These are phyloP conservation scores for Gopherus evgoodei DNA, from an alignment of 2,113 vertebrate genomes.

Conservation along the genomic window DNA sequence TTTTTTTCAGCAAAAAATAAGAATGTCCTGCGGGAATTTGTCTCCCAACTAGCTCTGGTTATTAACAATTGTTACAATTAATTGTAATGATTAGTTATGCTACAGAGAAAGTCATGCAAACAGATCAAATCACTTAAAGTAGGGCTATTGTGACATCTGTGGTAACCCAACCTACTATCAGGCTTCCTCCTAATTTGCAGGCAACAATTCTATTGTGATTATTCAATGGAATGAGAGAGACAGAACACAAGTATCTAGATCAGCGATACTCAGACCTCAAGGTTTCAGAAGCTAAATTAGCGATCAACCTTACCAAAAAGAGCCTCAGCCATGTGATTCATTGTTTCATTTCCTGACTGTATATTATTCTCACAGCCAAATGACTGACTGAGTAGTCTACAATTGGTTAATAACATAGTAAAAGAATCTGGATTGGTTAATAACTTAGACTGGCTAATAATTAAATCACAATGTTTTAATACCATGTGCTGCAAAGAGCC, in stretches of 20 bases:
- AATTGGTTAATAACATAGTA: no score
- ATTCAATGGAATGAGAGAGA: not conserved
- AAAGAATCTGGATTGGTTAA: no score
- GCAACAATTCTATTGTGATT: not conserved
- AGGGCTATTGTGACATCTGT: not conserved
- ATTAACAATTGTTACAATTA: not conserved
- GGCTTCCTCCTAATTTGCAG: not conserved
- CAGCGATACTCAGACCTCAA: no score
- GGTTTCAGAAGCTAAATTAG: no score
- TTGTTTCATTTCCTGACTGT: no score
- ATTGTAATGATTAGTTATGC: not conserved
- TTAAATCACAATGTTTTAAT: no score
- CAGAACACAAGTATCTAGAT: not conserved
- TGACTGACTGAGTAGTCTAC: no score
- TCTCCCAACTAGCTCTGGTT: not conserved
- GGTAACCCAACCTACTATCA: not conserved
- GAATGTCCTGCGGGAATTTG: not conserved
- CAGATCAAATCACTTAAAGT: not conserved
- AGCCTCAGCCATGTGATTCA: no score
- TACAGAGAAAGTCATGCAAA: not conserved
- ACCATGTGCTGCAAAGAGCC: no score
- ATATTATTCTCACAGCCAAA: no score
- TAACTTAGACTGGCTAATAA: no score
- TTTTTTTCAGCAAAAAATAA: not conserved
- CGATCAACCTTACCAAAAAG: no score